Conservation (phyloP, 2,797 vertebrate species). For the Sebastes diploproa region DNA sequence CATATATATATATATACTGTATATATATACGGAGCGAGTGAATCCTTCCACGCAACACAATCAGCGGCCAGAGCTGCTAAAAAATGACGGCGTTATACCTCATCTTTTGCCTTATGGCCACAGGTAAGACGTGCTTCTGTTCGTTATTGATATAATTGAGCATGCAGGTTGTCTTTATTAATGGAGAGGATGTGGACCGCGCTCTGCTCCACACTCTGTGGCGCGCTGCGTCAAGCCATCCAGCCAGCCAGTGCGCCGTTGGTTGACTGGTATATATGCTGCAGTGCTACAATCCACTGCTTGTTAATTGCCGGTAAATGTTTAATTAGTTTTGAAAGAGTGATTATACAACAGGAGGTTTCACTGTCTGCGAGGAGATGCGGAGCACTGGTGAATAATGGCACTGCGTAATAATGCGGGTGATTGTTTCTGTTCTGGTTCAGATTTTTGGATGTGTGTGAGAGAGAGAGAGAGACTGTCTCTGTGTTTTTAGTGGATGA, state of each 20-base stretch:
- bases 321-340: conserved; percentile 52
- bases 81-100: conserved; percentile 78
- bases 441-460: neutral
- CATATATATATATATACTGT: neutral
- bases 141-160: neutral
- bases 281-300: conserved; percentile 65
- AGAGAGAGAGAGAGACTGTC: neutral
- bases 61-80: conserved; percentile 41
- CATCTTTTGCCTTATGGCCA: conserved; percentile 79
- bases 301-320: conserved; percentile 47
- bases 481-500: neutral
- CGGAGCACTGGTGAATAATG: neutral
- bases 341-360: conserved; percentile 23
- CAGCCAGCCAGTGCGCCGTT: conserved; percentile 53
- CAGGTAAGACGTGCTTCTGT: conserved; percentile 74
- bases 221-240: conserved; percentile 77
- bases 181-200: conserved; percentile 33
- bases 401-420: conserved; percentile 38
- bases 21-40: conserved; percentile 41
- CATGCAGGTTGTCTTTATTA: neutral
- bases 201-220: conserved; percentile 47
- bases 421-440: neutral
- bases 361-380: neutral
- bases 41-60: conserved; percentile 44
- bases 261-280: conserved; percentile 26